Evolutionary conservation across 2,797 vertebrate species (phyloP).

Genomic region (Odontamblyopus lacepedii): DNA sequence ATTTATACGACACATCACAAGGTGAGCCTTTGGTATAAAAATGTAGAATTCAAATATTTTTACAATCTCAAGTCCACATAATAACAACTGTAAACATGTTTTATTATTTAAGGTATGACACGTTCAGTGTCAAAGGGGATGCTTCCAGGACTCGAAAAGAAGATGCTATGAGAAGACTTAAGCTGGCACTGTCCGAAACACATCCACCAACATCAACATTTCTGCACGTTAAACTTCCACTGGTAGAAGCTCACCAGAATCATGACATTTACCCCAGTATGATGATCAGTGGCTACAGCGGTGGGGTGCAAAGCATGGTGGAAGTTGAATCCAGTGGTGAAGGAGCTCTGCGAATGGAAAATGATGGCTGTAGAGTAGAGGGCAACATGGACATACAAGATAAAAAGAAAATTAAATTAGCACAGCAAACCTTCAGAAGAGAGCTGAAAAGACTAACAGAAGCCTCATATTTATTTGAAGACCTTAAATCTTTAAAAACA

Average conservation of each 20-base stretch:
- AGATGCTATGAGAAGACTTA: conserved; percentile 16
- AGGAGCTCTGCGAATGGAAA: not conserved
- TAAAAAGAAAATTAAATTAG: conserved; percentile 3
- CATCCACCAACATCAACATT: conserved; percentile 13
- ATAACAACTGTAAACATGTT: not conserved
- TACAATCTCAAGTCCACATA: not conserved
- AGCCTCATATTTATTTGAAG: conserved; percentile 7
- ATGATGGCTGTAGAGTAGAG: not conserved
- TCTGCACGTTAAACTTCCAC: conserved; percentile 16
- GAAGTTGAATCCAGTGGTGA: not conserved
- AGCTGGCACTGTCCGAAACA: not conserved
- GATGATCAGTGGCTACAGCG: not conserved
- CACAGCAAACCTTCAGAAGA: conserved; percentile 3
- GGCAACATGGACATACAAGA: not conserved
- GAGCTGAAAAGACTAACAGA: conserved; percentile 9
- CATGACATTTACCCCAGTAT: conserved; percentile 5
- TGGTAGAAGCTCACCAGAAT: conserved; percentile 15
- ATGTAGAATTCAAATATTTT: not conserved
- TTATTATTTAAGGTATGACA: conserved; percentile 18
- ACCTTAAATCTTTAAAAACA: conserved; percentile 3
- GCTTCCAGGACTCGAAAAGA: conserved; percentile 15
- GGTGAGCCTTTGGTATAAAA: not conserved
- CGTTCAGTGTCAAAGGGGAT: conserved; percentile 9
- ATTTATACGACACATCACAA: conserved; percentile 9
- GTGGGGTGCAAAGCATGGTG: conserved; percentile 3